Evolutionary conservation across 2,888 invertebrate genomes (phyloP).

Genomic region (Neoscelio sp.): DNA sequence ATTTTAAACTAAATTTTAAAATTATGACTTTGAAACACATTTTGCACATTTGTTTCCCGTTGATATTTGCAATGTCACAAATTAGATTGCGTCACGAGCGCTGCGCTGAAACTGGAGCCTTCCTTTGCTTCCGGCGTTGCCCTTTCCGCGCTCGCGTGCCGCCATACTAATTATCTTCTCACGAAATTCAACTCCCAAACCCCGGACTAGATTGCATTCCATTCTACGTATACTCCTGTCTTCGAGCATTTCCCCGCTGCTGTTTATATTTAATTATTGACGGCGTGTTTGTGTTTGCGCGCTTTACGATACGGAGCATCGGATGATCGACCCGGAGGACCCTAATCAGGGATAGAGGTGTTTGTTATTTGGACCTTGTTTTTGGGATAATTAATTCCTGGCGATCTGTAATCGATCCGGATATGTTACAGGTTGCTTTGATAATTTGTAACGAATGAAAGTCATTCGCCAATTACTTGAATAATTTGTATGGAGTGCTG

Average conservation of each 20-base stretch:
- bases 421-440: conserved; percentile 43
- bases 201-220: conserved; percentile 14
- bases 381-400: conserved; percentile 39
- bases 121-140: too few relatives aligned
- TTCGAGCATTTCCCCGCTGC: conserved; percentile 41
- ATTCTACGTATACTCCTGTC: not conserved
- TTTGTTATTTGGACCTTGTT: not conserved
- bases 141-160: conserved; percentile 21
- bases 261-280: conserved; percentile 60
- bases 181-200: conserved; percentile 30
- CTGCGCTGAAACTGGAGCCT: conserved; percentile 5
- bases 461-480: conserved; percentile 31
- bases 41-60: conserved; percentile 60
- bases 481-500: conserved; percentile 30
- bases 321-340: not conserved
- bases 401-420: conserved; percentile 50
- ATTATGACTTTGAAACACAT: too few relatives aligned
- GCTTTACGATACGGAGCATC: conserved; percentile 23
- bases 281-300: conserved; percentile 35
- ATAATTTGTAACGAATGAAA: conserved; percentile 45
- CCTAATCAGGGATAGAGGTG: too few relatives aligned
- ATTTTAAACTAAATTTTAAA: too few relatives aligned
- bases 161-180: conserved; percentile 65
- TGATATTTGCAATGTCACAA: conserved; percentile 71
- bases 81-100: conserved; percentile 68